Evolutionary conservation across 1,140 invertebrate genomes (phyloP).

Genomic region (Lamellibrachia luymesi): DNA sequence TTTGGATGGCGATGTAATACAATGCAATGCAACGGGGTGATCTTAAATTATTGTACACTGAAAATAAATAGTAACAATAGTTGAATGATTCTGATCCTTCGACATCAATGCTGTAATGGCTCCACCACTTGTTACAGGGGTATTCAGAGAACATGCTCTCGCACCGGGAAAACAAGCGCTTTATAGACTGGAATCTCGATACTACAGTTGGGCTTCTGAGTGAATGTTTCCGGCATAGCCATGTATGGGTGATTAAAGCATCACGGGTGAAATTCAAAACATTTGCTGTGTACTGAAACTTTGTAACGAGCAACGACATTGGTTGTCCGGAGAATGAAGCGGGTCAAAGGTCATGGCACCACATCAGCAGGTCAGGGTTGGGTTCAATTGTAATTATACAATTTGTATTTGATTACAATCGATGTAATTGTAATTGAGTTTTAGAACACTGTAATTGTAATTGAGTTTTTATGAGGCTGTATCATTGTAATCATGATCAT

Average conservation of each 20-base stretch:
- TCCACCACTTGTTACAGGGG: constrained; percentile 62
- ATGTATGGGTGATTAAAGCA: constrained; percentile 74
- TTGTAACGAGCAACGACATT: constrained; percentile 71
- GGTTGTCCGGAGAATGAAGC: constrained; percentile 70
- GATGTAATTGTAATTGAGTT: too few relatives aligned
- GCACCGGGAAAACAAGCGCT: constrained; percentile 71
- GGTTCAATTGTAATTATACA: too few relatives aligned
- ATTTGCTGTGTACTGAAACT: constrained; percentile 85
- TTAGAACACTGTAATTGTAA: too few relatives aligned
- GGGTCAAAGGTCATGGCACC: constrained; percentile 59
- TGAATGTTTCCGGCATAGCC: constrained; percentile 67
- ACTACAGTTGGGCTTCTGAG: constrained; percentile 69
- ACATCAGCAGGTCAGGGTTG: constrained; percentile 46
- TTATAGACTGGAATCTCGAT: constrained; percentile 76
- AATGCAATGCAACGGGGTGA: too few relatives aligned
- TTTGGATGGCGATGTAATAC: too few relatives aligned
- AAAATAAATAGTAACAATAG: constrained; percentile 9
- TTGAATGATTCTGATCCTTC: constrained; percentile 16
- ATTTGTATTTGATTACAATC: too few relatives aligned
- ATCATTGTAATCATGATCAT: too few relatives aligned
- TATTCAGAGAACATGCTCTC: constrained; percentile 74
- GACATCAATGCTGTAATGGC: background rate
- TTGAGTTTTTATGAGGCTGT: too few relatives aligned
- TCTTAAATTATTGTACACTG: background rate
- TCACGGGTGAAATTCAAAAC: constrained; percentile 76